Percentiles rank a stretch among this genome's conserved stretches.
Conservation (phyloP, 2,888 invertebrate genomes). For the Dynastes tityus region DNA sequence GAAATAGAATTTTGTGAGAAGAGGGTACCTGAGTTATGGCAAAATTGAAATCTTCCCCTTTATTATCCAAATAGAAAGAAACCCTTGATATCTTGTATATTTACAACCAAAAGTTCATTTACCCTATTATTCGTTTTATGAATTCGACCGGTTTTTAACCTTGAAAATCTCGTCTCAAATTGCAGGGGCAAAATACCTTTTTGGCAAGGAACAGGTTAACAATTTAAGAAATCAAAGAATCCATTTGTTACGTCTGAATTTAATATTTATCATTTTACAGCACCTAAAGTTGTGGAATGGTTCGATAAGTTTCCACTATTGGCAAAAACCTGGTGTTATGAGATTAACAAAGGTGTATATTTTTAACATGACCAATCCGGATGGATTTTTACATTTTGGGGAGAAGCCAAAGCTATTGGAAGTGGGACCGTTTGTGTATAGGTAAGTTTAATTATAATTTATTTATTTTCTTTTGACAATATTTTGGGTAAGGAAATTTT, state of each 20-base stretch:
- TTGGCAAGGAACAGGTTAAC: too few relatives aligned
- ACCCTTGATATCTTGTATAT: not conserved
- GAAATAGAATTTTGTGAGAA: too few relatives aligned
- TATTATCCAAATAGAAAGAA: too few relatives aligned
- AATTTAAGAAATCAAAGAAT: not conserved
- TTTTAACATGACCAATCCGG: slow-evolving; percentile 91
- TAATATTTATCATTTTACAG: slow-evolving; percentile 70
- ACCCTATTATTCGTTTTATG: too few relatives aligned
- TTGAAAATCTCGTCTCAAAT: too few relatives aligned
- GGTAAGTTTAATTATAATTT: slow-evolving; percentile 72
- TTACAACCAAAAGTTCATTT: too few relatives aligned
- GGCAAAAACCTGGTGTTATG: slow-evolving; percentile 90
- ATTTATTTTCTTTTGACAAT: too few relatives aligned
- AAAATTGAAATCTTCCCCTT: too few relatives aligned
- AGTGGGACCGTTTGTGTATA: slow-evolving; percentile 90
- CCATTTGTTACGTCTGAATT: not conserved
- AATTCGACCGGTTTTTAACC: too few relatives aligned
- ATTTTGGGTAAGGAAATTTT: too few relatives aligned
- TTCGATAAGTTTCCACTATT: slow-evolving; percentile 89
- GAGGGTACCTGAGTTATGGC: too few relatives aligned
- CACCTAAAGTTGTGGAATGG: slow-evolving; percentile 89
- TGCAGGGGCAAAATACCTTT: too few relatives aligned
- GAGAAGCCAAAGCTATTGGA: slow-evolving; percentile 88
- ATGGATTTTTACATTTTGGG: slow-evolving; percentile 82
- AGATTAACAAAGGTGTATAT: slow-evolving; percentile 90